Conservation (phyloP, 2,797 vertebrate genomes). For the Eulemur coronatus region DNA sequence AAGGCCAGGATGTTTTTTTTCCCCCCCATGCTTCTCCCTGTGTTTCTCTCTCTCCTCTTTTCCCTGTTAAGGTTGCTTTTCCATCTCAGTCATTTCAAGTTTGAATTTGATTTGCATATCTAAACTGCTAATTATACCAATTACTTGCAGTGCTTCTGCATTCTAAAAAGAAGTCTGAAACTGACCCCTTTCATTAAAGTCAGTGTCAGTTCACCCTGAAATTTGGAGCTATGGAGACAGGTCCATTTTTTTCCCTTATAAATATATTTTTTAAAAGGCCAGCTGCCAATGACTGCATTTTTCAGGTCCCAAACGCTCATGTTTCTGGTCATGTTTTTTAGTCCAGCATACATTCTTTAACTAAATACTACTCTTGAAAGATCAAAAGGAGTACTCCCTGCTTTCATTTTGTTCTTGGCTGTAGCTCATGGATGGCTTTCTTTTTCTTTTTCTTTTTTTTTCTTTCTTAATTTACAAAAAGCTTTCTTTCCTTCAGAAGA, state of each 20-base stretch:
- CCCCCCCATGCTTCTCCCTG: not conserved
- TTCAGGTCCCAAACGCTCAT: not conserved
- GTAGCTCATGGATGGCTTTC: conserved; percentile 48
- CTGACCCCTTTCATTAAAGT: conserved; percentile 66
- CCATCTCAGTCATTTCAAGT: conserved; percentile 59
- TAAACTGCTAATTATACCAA: conserved; percentile 66
- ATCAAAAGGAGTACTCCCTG: conserved; percentile 70
- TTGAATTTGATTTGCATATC: conserved; percentile 66
- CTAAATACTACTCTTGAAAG: conserved; percentile 68
- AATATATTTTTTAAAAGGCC: conserved; percentile 47
- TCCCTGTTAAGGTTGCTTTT: conserved; percentile 58
- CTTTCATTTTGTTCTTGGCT: conserved; percentile 77
- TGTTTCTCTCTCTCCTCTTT: not conserved
- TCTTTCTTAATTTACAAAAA: conserved; percentile 63
- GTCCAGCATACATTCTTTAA: conserved; percentile 69
- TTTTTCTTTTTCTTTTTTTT: conserved; percentile 58
- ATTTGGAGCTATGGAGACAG: conserved; percentile 24
- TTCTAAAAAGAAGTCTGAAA: conserved; percentile 70
- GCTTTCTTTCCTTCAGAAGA: conserved; percentile 63
- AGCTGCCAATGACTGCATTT: conserved; percentile 51
- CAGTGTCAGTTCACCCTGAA: conserved; percentile 52
- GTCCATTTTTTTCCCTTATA: not conserved
- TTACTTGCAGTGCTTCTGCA: conserved; percentile 50
- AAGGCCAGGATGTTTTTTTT: not conserved
- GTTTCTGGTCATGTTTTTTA: conserved; percentile 65